Percentiles rank a stretch among this genome's conserved stretches.
phyloP scores from a whole-genome alignment of 2,113 vertebrate genomes.

The Erpornis zantholeuca region DNA sequence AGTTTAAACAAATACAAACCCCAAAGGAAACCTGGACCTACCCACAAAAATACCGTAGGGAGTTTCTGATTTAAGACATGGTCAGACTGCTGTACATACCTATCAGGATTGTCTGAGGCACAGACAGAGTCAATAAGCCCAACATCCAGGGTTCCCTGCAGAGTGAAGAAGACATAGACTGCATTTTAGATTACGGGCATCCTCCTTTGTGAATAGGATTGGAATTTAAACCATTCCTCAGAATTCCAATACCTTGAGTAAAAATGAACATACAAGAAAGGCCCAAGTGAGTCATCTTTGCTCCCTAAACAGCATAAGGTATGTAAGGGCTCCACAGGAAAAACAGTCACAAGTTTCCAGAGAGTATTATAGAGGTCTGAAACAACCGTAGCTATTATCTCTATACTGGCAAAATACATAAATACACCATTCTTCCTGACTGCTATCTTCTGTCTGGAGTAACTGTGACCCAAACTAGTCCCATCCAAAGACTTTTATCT shows the following conservation, averaged over 20 bases:
- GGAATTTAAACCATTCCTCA: background rate
- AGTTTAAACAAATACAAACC: background rate
- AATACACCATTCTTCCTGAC: background rate
- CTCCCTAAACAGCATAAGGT: background rate
- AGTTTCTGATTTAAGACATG: background rate
- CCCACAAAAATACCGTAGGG: background rate
- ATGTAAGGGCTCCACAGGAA: background rate
- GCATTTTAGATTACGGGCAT: background rate
- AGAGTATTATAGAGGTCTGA: background rate
- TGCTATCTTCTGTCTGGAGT: background rate
- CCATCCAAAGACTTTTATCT: background rate
- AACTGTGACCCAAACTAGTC: background rate
- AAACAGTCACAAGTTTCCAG: background rate
- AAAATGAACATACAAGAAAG: background rate
- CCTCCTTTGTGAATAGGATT: background rate
- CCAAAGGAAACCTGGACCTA: background rate
- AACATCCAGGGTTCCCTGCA: constrained; percentile 89
- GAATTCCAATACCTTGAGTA: background rate
- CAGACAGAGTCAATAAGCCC: constrained; percentile 92
- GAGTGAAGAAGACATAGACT: background rate
- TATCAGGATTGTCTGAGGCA: constrained; percentile 91
- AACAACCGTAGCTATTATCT: background rate
- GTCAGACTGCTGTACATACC: constrained; percentile 66
- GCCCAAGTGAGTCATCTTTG: background rate
- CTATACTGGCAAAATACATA: background rate